These are phyloP conservation scores for Morpho achilles DNA, from an alignment of 2,888 invertebrate species.

Conservation along the genomic window DNA sequence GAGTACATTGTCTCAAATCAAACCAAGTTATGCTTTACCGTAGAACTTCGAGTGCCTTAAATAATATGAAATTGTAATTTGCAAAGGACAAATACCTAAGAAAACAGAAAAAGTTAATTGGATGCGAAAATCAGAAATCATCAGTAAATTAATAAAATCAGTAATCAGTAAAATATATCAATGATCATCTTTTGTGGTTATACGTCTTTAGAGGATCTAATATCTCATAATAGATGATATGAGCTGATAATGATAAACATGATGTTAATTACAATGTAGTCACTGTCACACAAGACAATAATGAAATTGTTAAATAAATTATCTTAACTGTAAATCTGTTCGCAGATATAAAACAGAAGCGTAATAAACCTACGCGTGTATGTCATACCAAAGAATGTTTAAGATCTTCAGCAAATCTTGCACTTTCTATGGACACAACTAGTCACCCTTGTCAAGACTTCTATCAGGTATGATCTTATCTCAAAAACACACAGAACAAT, in stretches of 20 bases:
- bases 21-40: too few relatives aligned
- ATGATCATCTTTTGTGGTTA: too few relatives aligned
- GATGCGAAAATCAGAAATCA: too few relatives aligned
- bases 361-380: conserved; percentile 47
- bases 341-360: conserved; percentile 51
- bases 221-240: not conserved
- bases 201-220: not conserved
- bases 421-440: conserved; percentile 84
- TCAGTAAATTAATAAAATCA: not conserved
- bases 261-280: not conserved
- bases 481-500: too few relatives aligned
- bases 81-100: too few relatives aligned
- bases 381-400: conserved; percentile 85
- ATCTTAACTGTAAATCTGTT: not conserved
- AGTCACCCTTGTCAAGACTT: conserved; percentile 90
- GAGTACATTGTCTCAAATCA: too few relatives aligned
- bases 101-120: too few relatives aligned
- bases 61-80: too few relatives aligned
- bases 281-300: not conserved
- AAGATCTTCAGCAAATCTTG: conserved; percentile 85
- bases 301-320: not conserved
- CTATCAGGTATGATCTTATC: conserved; percentile 78
- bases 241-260: not conserved
- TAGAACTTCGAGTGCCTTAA: too few relatives aligned
- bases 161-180: too few relatives aligned